Conservation (phyloP, 2,888 invertebrate species). For the Heliconius ismenius region DNA sequence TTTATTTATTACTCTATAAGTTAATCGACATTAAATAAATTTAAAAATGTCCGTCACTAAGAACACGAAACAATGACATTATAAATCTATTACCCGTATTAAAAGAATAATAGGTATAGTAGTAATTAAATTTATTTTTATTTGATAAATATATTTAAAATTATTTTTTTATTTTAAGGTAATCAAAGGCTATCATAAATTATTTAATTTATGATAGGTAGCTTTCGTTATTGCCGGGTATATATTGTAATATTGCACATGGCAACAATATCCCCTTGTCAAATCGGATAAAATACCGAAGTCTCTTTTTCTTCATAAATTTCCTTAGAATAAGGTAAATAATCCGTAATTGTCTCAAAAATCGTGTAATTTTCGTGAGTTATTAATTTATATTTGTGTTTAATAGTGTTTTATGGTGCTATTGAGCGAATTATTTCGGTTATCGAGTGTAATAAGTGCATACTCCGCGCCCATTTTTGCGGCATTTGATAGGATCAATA, state of each 20-base stretch:
- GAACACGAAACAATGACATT: background rate
- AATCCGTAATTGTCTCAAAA: conserved; percentile 52
- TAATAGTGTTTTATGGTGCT: conserved; percentile 44
- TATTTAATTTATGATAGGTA: background rate
- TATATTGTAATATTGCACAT: conserved; percentile 49
- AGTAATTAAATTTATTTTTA: background rate
- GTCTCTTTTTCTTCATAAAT: conserved; percentile 41
- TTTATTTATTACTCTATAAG: background rate
- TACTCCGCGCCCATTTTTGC: conserved; percentile 45
- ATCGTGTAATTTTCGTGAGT: conserved; percentile 51
- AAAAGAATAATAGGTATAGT: background rate
- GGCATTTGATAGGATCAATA: conserved; percentile 42
- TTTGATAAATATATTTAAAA: background rate
- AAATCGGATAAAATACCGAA: conserved; percentile 41
- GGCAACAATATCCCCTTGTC: conserved; percentile 49
- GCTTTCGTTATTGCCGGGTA: background rate
- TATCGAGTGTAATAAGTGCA: conserved; percentile 31
- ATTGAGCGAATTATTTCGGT: conserved; percentile 37
- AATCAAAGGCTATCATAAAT: background rate
- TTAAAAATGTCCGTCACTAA: background rate
- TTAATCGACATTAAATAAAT: conserved; percentile 1
- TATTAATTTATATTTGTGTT: conserved; percentile 31
- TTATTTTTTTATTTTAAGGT: too few relatives aligned
- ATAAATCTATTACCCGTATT: background rate
- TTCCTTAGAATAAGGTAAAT: conserved; percentile 58